These are phyloP conservation scores for Labrus mixtus DNA, from an alignment of 2,113 vertebrate species.

Conservation along the genomic window DNA sequence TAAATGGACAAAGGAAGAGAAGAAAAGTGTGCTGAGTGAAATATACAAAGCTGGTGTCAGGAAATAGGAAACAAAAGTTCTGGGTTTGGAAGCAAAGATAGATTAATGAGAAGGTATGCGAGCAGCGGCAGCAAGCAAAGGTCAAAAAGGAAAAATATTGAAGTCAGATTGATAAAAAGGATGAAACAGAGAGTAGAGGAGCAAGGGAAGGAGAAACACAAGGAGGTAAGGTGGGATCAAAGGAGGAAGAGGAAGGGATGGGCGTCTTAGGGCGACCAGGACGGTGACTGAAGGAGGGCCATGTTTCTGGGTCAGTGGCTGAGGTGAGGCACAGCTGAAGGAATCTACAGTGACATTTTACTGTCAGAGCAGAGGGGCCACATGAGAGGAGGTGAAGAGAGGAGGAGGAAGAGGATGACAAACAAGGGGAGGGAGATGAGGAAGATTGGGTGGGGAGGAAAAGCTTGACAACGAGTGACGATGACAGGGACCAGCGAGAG, in stretches of 20 bases:
- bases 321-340: constrained; percentile 46
- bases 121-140: neutral
- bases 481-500: constrained; percentile 23
- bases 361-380: constrained; percentile 53
- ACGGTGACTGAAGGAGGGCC: constrained; percentile 23
- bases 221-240: constrained; percentile 6
- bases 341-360: constrained; percentile 63
- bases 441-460: constrained; percentile 23
- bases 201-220: neutral
- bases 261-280: constrained; percentile 17
- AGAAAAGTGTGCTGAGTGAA: neutral
- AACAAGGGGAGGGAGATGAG: neutral
- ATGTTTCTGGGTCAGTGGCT: constrained; percentile 64
- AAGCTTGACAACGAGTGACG: constrained; percentile 38
- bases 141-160: neutral
- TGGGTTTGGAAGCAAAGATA: neutral
- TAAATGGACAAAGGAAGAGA: neutral
- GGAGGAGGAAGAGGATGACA: constrained; percentile 1
- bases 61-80: neutral
- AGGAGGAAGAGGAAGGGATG: constrained; percentile 24
- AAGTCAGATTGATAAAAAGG: neutral
- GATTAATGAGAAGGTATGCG: neutral
- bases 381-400: constrained; percentile 35
- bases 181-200: neutral
- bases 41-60: neutral